A percentile compares a stretch with the other conserved stretches of the same genome.
These are phyloP conservation scores for Hyles euphorbiae DNA, from an alignment of 1,140 invertebrate species.

Conservation along the genomic window DNA sequence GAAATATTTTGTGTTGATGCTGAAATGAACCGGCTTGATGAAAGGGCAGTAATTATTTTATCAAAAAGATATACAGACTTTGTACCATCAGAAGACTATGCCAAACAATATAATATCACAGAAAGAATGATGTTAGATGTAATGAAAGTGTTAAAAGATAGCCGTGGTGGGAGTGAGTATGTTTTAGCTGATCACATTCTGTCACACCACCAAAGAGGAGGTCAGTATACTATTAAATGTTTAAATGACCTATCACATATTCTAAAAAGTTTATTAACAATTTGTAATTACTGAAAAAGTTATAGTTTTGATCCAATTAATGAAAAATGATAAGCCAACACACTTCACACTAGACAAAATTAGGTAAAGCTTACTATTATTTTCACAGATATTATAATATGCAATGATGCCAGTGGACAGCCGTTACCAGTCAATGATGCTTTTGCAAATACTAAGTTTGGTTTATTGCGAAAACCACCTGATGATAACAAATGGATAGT, in stretches of 20 bases:
- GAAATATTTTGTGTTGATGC: slow-evolving; percentile 76
- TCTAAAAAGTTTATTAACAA: not conserved
- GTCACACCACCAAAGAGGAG: slow-evolving; percentile 75
- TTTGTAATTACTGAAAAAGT: too few relatives aligned
- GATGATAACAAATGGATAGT: slow-evolving; percentile 70
- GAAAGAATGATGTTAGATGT: slow-evolving; percentile 72
- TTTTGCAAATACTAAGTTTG: slow-evolving; percentile 49
- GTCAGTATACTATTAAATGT: slow-evolving; percentile 31
- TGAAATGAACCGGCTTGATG: slow-evolving; percentile 66
- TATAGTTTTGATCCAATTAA: too few relatives aligned
- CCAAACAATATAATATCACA: slow-evolving; percentile 59
- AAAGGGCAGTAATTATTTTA: slow-evolving; percentile 50
- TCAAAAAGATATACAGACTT: slow-evolving; percentile 73
- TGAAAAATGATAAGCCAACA: too few relatives aligned
- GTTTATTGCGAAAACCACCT: slow-evolving; percentile 59
- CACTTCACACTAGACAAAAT: too few relatives aligned
- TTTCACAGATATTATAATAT: slow-evolving; percentile 76
- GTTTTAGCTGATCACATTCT: slow-evolving; percentile 72
- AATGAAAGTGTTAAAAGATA: slow-evolving; percentile 44
- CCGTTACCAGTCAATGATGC: slow-evolving; percentile 52
- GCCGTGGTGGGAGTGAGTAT: slow-evolving; percentile 54
- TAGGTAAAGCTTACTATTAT: slow-evolving; percentile 4
- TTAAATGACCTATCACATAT: too few relatives aligned
- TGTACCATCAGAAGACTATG: slow-evolving; percentile 64
- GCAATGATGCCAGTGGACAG: slow-evolving; percentile 59